A percentile compares a stretch with the other conserved stretches of the same genome.
Conservation (phyloP, 2,888 invertebrate species). For the Ophion slaviceki region DNA sequence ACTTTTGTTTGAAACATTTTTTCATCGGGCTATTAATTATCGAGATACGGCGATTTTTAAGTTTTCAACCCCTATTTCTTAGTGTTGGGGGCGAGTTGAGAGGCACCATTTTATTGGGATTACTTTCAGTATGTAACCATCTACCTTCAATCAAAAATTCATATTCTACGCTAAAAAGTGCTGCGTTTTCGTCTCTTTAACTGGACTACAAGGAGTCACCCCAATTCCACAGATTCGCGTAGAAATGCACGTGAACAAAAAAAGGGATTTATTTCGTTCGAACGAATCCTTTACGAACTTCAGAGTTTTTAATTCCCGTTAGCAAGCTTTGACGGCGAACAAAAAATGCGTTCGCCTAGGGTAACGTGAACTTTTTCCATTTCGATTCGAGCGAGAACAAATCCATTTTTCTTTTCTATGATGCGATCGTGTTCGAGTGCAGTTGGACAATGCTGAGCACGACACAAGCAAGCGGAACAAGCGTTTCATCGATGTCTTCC, state of each 20-base stretch:
- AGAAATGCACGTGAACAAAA: background rate
- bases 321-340: background rate
- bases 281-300: background rate
- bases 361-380: background rate
- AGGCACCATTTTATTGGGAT: too few relatives aligned
- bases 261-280: constrained; percentile 30
- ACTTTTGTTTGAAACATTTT: too few relatives aligned
- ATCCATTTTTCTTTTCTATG: constrained; percentile 11
- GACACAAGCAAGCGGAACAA: constrained; percentile 67
- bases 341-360: background rate
- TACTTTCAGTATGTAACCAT: too few relatives aligned
- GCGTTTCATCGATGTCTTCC: constrained; percentile 29
- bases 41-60: too few relatives aligned
- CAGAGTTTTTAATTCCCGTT: too few relatives aligned
- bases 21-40: too few relatives aligned
- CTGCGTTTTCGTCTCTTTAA: too few relatives aligned
- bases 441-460: constrained; percentile 39
- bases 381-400: background rate
- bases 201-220: background rate
- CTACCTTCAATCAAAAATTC: too few relatives aligned
- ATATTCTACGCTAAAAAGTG: too few relatives aligned
- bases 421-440: constrained; percentile 25
- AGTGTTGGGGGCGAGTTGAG: too few relatives aligned
- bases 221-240: background rate
- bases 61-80: too few relatives aligned